A percentile compares a stretch with the other conserved stretches of the same genome.
Conservation (phyloP, 1,140 invertebrate genomes). For the Saccostrea cuccullata region DNA sequence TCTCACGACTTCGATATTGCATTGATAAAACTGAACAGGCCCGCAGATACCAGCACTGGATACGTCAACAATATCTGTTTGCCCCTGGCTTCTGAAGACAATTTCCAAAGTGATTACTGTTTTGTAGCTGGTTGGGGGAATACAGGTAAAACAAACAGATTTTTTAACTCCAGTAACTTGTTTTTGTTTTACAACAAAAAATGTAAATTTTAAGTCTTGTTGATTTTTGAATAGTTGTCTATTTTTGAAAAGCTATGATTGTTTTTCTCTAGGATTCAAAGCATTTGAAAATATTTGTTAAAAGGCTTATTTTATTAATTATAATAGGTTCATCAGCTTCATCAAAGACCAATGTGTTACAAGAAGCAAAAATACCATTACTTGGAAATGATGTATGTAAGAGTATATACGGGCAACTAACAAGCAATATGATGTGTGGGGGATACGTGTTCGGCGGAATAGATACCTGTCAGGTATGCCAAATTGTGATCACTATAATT, state of each 20-base stretch:
- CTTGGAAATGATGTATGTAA: background rate
- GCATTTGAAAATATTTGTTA: background rate
- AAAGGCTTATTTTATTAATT: background rate
- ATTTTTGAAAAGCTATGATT: no score
- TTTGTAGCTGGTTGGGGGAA: constrained; percentile 38
- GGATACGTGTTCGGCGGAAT: constrained; percentile 43
- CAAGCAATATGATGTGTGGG: constrained; percentile 43
- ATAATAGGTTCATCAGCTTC: background rate
- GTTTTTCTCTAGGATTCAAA: no score
- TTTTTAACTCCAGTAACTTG: no score
- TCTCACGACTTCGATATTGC: constrained; percentile 56
- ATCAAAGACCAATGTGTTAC: background rate
- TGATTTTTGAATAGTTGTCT: no score
- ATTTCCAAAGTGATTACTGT: constrained; percentile 13
- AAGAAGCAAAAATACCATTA: constrained; percentile 18
- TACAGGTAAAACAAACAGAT: background rate
- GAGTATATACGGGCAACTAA: background rate
- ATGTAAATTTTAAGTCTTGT: no score
- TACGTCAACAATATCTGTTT: constrained; percentile 45
- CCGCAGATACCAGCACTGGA: constrained; percentile 9
- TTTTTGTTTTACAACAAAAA: no score
- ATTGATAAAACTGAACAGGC: constrained; percentile 49
- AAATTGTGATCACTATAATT: background rate
- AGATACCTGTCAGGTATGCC: constrained; percentile 38
- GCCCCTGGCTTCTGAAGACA: background rate